Percentiles rank a stretch among this genome's conserved stretches.
Conservation (phyloP, 2,113 vertebrate species). For the Cisticola juncidis region DNA sequence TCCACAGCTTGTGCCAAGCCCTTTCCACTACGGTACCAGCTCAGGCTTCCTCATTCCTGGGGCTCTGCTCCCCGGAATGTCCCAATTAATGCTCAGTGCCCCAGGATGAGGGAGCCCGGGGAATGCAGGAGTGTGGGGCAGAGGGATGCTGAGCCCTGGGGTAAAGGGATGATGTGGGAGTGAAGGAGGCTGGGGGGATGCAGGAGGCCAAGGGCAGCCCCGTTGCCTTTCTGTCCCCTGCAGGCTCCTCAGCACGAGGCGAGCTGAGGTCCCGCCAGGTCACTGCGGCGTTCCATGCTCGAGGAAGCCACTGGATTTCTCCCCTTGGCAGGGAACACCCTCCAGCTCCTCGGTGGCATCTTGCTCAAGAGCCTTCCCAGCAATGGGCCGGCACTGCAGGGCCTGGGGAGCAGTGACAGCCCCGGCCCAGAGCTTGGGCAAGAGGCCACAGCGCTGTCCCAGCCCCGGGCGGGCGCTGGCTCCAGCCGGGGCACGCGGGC, state of each 20-base stretch:
- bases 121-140: not conserved
- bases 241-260: not conserved
- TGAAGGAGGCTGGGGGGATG: not conserved
- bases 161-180: not conserved
- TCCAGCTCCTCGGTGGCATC: not conserved
- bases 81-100: not conserved
- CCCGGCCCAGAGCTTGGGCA: not conserved
- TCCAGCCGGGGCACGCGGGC: not conserved
- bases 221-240: fast-evolving
- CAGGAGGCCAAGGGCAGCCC: not conserved
- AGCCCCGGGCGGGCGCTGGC: not conserved
- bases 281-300: not conserved
- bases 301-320: not conserved
- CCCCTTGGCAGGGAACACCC: not conserved
- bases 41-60: conserved; percentile 49
- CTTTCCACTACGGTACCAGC: not conserved
- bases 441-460: not conserved
- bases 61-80: not conserved
- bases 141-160: not conserved
- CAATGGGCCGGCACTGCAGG: not conserved
- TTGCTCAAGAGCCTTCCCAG: conserved; percentile 43
- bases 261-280: not conserved
- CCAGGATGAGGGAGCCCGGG: fast-evolving
- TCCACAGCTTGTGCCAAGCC: conserved; percentile 49
- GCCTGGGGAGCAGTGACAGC: not conserved